Evolutionary conservation across 1,140 invertebrate genomes (phyloP).

Genomic region (Cataglyphis hispanica): DNA sequence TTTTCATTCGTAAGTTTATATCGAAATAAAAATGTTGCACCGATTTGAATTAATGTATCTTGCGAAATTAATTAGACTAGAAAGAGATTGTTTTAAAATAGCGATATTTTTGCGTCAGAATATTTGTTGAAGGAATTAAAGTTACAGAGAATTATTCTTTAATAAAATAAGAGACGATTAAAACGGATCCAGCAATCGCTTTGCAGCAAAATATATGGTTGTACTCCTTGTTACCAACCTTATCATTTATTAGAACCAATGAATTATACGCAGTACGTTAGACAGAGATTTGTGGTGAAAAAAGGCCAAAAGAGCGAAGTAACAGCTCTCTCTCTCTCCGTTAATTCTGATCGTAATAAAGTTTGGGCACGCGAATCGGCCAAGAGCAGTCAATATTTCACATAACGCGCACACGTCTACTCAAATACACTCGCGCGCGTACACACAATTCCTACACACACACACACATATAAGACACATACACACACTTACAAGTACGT

Average conservation of each 20-base stretch:
- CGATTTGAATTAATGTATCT: neutral
- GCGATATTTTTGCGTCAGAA: neutral
- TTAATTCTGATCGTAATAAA: conserved; percentile 43
- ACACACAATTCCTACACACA: no score
- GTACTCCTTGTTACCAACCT: neutral
- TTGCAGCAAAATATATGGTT: neutral
- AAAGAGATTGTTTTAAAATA: neutral
- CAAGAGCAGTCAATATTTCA: conserved; percentile 57
- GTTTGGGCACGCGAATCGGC: conserved; percentile 20
- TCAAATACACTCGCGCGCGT: no score
- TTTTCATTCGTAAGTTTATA: conserved; percentile 3
- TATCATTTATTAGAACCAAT: conserved; percentile 29
- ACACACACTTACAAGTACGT: neutral
- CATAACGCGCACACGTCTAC: neutral
- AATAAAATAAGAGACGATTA: conserved; percentile 43
- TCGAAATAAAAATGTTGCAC: neutral
- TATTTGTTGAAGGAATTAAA: neutral
- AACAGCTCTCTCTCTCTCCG: neutral
- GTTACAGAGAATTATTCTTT: no score
- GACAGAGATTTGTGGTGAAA: conserved; percentile 47
- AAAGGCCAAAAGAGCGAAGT: neutral
- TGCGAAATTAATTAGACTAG: neutral
- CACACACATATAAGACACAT: neutral
- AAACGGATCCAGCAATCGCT: neutral
- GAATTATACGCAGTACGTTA: conserved; percentile 22